Evolutionary conservation across 2,888 invertebrate genomes (phyloP).

Genomic region (Agrochola lychnidis): DNA sequence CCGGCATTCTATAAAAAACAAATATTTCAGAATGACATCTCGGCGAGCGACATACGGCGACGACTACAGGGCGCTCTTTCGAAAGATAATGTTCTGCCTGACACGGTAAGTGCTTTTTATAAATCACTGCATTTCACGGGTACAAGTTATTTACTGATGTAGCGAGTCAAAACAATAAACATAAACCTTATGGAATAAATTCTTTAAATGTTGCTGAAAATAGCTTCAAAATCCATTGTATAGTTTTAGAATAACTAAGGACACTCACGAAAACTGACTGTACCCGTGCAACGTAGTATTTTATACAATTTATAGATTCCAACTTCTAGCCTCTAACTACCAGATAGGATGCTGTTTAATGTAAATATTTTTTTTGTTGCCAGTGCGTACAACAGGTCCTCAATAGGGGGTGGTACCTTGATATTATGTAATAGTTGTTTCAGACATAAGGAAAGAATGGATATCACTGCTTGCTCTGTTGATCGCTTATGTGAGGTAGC

Average conservation of each 20-base stretch:
- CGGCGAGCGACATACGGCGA: slow-evolving; percentile 95
- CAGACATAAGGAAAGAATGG: too few relatives aligned
- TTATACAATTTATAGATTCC: background rate
- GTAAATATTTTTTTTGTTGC: too few relatives aligned
- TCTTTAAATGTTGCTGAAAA: background rate
- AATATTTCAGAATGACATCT: slow-evolving; percentile 92
- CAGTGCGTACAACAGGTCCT: too few relatives aligned
- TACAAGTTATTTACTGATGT: background rate
- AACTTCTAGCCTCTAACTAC: background rate
- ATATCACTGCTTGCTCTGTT: too few relatives aligned
- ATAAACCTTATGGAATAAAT: background rate
- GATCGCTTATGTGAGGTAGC: too few relatives aligned
- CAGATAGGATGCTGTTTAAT: too few relatives aligned
- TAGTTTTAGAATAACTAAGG: background rate
- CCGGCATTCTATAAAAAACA: too few relatives aligned
- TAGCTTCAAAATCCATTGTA: background rate
- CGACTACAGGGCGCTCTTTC: slow-evolving; percentile 85
- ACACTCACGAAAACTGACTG: background rate
- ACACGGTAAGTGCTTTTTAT: slow-evolving; percentile 18
- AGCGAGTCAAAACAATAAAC: background rate
- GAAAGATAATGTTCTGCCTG: slow-evolving; percentile 12
- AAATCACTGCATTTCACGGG: background rate
- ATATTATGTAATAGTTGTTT: too few relatives aligned
- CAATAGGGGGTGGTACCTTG: too few relatives aligned
- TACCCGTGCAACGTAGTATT: background rate